Conservation (phyloP, 2,888 invertebrate species). For the Drosophila dives region DNA sequence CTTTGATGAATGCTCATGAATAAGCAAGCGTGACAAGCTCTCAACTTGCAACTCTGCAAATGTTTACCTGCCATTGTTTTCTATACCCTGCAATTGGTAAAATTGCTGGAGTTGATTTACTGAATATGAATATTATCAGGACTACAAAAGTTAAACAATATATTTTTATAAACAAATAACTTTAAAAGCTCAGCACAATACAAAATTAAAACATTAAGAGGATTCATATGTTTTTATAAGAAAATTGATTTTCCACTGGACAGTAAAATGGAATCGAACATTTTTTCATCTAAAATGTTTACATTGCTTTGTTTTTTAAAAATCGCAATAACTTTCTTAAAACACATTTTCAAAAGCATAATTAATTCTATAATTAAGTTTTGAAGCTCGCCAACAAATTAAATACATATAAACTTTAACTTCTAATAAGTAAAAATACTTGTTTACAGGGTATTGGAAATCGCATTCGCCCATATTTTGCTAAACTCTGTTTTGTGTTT, state of each 20-base stretch:
- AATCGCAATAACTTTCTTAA: background rate
- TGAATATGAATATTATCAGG: background rate
- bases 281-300: fast-evolving
- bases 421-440: background rate
- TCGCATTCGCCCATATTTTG: background rate
- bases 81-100: slow-evolving; percentile 14
- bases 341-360: background rate
- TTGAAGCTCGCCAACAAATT: background rate
- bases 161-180: background rate
- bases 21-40: slow-evolving; percentile 61
- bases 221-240: background rate
- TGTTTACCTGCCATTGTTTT: slow-evolving; percentile 4
- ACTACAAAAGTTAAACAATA: background rate
- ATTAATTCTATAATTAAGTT: background rate
- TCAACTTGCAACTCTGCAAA: slow-evolving; percentile 19
- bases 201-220: background rate
- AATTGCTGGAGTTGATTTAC: background rate
- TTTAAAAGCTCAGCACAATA: too few species aligned
- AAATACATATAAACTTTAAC: background rate
- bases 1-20: slow-evolving; percentile 75
- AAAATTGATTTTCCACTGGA: background rate
- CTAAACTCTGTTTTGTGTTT: slow-evolving; percentile 40
- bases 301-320: background rate
- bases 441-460: background rate
- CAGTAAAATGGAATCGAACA: background rate